phyloP scores from a whole-genome alignment of 1,140 invertebrate genomes.

The Metaphire vulgaris region DNA sequence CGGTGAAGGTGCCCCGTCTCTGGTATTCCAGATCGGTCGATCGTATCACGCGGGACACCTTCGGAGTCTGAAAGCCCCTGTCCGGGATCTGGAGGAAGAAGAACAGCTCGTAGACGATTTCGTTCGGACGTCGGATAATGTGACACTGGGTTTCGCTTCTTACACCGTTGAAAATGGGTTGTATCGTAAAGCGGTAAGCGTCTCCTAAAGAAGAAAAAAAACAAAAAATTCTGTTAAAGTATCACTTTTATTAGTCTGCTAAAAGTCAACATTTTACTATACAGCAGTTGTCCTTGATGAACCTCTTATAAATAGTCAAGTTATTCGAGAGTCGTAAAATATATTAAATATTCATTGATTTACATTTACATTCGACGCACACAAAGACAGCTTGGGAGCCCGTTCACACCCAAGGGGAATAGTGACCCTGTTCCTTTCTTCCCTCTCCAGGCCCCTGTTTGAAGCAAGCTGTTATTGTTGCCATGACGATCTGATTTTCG shows the following conservation, averaged over 20 bases:
- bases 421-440: no score
- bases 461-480: no score
- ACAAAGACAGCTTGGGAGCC: no score
- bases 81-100: constrained; percentile 21
- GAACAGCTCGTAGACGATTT: constrained; percentile 28
- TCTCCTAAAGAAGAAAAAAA: no score
- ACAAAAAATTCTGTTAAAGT: no score
- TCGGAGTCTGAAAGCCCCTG: no score
- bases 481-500: no score
- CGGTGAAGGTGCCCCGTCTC: background rate
- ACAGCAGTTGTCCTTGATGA: background rate
- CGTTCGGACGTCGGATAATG: constrained; percentile 8
- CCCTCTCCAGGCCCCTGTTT: no score
- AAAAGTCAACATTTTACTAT: background rate
- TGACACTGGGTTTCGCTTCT: constrained; percentile 27
- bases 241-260: background rate
- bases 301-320: background rate
- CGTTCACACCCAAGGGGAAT: no score
- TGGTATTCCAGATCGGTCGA: background rate
- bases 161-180: constrained; percentile 32
- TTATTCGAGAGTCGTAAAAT: no score
- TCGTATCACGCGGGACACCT: background rate
- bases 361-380: no score
- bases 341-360: no score
- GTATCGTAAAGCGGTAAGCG: constrained; percentile 31